phyloP scores from a whole-genome alignment of 2,888 invertebrate genomes.

The Dicyrtomina minuta region DNA sequence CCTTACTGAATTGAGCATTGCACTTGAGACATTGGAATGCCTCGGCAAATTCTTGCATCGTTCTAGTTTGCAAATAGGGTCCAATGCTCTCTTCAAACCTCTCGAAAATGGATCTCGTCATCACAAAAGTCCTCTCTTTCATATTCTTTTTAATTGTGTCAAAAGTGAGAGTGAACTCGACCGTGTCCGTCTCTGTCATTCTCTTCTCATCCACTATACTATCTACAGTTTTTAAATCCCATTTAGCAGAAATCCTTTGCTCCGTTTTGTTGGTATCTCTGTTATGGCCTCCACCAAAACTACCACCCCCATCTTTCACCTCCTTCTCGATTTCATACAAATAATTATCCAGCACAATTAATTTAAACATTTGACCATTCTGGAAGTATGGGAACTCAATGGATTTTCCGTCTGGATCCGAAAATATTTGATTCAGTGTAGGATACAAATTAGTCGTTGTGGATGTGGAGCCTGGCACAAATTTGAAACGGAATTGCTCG shows the following conservation, averaged over 20 bases:
- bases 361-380: constrained; percentile 43
- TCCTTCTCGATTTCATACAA: constrained; percentile 47
- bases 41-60: constrained; percentile 51
- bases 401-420: constrained; percentile 15
- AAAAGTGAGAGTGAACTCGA: constrained; percentile 48
- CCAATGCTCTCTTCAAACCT: constrained; percentile 46
- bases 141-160: constrained; percentile 49
- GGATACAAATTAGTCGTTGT: background rate
- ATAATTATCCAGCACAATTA: constrained; percentile 47
- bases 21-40: constrained; percentile 52
- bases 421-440: constrained; percentile 11
- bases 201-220: constrained; percentile 45
- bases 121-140: constrained; percentile 48
- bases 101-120: constrained; percentile 47
- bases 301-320: constrained; percentile 19
- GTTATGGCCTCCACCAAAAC: background rate
- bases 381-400: constrained; percentile 44
- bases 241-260: constrained; percentile 37
- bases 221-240: constrained; percentile 50
- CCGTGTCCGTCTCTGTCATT: constrained; percentile 49
- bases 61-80: constrained; percentile 46
- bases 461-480: background rate
- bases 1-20: constrained; percentile 50
- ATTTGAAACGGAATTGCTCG: constrained; percentile 12
- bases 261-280: constrained; percentile 14